Conservation (phyloP, 1,140 invertebrate genomes). For the Trachelipus rathkii region DNA sequence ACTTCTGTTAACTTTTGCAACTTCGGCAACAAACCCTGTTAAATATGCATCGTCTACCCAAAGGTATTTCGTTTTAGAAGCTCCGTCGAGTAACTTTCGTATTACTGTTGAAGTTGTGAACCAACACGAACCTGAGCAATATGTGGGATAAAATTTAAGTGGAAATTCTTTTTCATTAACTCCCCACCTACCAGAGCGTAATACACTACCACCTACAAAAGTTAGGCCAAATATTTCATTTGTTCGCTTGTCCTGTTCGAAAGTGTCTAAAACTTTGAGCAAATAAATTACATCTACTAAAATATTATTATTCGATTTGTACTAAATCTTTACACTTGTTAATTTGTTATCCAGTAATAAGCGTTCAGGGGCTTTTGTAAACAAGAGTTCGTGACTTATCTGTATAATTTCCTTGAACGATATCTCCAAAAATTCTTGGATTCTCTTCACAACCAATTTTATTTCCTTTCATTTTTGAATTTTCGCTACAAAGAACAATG, state of each 20-base stretch:
- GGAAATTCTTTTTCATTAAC: not conserved
- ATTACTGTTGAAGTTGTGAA: not conserved
- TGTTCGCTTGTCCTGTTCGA: not conserved
- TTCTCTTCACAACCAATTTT: constrained; percentile 24
- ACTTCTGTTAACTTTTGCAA: not conserved
- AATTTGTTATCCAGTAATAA: not conserved
- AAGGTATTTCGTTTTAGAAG: not conserved
- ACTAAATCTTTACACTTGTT: not conserved
- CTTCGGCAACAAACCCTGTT: not conserved
- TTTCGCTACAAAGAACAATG: constrained; percentile 34
- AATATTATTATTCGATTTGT: not conserved
- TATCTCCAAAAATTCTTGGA: constrained; percentile 21
- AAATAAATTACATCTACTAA: not conserved
- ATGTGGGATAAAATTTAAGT: not conserved
- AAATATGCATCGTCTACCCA: not conserved
- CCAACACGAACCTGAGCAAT: not conserved
- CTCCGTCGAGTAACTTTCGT: not conserved
- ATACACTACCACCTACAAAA: not conserved
- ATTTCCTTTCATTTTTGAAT: constrained; percentile 12
- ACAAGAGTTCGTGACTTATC: not conserved
- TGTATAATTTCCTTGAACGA: constrained; percentile 27
- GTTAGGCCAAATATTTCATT: not conserved
- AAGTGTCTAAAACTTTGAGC: not conserved
- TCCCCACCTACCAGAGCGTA: not conserved
- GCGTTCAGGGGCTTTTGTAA: not conserved